Conservation (phyloP, 2,113 vertebrate genomes). For the Craseonycteris thonglongyai region DNA sequence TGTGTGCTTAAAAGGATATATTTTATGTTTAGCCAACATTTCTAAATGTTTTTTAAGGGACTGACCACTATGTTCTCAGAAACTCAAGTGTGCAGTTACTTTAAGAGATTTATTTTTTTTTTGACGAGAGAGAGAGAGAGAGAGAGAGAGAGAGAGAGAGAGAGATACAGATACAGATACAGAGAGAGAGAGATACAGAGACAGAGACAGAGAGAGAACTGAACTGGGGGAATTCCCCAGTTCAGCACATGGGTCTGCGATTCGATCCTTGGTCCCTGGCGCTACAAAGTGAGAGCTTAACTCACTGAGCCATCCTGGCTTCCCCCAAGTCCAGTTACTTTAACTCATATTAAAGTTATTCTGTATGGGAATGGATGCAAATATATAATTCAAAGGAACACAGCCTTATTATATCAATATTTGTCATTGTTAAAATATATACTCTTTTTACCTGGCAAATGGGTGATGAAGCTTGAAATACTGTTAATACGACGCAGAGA, state of each 20-base stretch:
- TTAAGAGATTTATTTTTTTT: no score
- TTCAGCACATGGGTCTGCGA: no score
- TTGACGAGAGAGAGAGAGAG: no score
- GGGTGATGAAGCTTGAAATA: neutral
- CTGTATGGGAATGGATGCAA: neutral
- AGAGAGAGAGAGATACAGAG: no score
- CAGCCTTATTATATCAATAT: neutral
- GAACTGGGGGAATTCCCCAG: no score
- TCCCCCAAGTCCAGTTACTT: neutral
- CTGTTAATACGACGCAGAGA: neutral
- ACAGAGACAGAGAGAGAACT: no score
- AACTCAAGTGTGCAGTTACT: neutral
- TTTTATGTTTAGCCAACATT: neutral
- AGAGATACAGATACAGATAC: no score
- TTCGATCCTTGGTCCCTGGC: no score
- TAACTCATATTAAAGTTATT: slow-evolving; percentile 5
- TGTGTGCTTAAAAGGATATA: neutral
- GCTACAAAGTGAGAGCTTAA: no score
- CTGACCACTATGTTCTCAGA: neutral
- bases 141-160: no score
- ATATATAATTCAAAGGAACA: neutral
- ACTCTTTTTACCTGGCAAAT: neutral
- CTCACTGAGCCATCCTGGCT: no score
- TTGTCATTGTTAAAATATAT: neutral
- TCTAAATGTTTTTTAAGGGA: neutral